phyloP scores from a whole-genome alignment of 2,888 invertebrate species.

The Fissipunctia ypsillon region DNA sequence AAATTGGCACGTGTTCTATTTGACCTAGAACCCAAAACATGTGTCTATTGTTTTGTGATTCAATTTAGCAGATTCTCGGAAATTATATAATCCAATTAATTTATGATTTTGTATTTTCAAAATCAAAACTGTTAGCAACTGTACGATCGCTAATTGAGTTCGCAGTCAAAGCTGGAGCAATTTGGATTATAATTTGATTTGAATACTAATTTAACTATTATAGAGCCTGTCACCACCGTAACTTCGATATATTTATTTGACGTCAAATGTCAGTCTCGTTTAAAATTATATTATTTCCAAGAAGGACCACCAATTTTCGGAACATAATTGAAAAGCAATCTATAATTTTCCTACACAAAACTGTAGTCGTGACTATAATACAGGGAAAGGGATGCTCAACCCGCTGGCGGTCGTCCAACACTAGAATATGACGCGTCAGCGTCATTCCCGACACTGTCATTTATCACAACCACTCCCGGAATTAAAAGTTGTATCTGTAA shows the following conservation, averaged over 20 bases:
- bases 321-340: background rate
- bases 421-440: conserved; percentile 53
- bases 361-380: conserved; percentile 33
- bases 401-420: conserved; percentile 60
- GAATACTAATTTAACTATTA: conserved; percentile 35
- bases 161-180: conserved; percentile 12
- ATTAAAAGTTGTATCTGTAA: conserved; percentile 47
- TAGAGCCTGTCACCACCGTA: background rate
- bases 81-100: conserved; percentile 24
- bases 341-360: conserved; percentile 21
- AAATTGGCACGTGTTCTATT: conserved; percentile 50
- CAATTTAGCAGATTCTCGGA: conserved; percentile 1
- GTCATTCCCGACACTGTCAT: conserved; percentile 45
- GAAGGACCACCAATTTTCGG: background rate
- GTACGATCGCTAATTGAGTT: conserved; percentile 40
- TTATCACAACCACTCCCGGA: conserved; percentile 59
- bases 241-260: background rate
- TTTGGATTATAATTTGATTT: conserved; percentile 11
- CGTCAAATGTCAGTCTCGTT: background rate
- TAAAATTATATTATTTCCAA: conserved; percentile 1
- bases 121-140: background rate
- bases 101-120: conserved; percentile 8
- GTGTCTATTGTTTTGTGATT: conserved; percentile 12
- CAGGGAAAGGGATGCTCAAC: conserved; percentile 40
- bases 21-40: conserved; percentile 16